Evolutionary conservation across 2,797 vertebrate species (phyloP).

Genomic region (Salarias fasciatus): DNA sequence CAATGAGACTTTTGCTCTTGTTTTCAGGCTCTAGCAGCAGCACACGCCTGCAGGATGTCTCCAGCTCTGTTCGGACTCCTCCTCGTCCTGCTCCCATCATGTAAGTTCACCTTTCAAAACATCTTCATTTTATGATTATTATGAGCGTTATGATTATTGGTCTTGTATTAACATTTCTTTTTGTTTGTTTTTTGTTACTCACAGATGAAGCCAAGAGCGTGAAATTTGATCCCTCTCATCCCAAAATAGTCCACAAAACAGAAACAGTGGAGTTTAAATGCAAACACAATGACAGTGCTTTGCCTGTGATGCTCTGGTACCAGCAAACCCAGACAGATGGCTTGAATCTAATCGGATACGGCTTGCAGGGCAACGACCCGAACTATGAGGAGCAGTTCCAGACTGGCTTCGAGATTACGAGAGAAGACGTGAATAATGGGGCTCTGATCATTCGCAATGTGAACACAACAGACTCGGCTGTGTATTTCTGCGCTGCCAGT

Average conservation of each 20-base stretch:
- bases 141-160: too few relatives aligned
- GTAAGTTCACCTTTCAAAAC: constrained; percentile 19
- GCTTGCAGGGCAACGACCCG: background rate
- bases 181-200: too few relatives aligned
- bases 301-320: constrained; percentile 56
- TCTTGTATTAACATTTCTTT: too few relatives aligned
- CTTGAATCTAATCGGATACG: constrained; percentile 27
- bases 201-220: constrained; percentile 31
- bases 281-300: constrained; percentile 17
- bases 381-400: constrained; percentile 30
- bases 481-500: constrained; percentile 63
- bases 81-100: constrained; percentile 24
- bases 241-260: constrained; percentile 5
- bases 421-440: constrained; percentile 5
- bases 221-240: constrained; percentile 29
- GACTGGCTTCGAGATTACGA: constrained; percentile 39
- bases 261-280: constrained; percentile 32
- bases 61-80: constrained; percentile 23
- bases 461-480: constrained; percentile 38
- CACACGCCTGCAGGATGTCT: constrained; percentile 18
- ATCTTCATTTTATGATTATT: too few relatives aligned
- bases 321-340: constrained; percentile 22
- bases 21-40: background rate
- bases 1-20: too few relatives aligned
- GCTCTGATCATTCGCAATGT: constrained; percentile 21